phyloP scores from a whole-genome alignment of 2,888 invertebrate species.

The Saturnia pavonia region DNA sequence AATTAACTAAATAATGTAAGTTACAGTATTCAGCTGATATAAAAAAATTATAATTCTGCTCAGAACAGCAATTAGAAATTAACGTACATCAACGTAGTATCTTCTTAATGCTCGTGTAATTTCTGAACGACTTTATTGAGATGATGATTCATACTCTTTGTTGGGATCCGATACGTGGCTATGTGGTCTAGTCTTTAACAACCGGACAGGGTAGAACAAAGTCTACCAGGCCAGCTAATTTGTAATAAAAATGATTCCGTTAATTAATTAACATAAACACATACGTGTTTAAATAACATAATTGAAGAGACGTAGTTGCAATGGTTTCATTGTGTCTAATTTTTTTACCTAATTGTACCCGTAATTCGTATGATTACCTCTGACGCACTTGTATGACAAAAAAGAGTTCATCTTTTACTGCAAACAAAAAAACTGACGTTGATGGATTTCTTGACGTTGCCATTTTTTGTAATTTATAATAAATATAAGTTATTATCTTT shows the following conservation, averaged over 20 bases:
- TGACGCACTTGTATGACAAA: neutral
- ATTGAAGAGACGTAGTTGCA: neutral
- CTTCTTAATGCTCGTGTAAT: too few relatives aligned
- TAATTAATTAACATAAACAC: neutral
- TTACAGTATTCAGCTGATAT: neutral
- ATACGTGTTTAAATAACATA: neutral
- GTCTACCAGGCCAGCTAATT: too few relatives aligned
- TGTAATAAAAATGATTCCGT: neutral
- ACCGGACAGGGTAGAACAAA: too few relatives aligned
- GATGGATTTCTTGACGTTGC: neutral
- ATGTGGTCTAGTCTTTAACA: too few relatives aligned
- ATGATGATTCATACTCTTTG: too few relatives aligned
- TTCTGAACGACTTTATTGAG: too few relatives aligned
- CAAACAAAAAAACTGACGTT: neutral
- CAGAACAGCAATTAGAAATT: neutral
- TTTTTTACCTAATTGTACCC: neutral
- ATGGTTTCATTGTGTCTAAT: neutral
- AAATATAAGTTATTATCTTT: neutral
- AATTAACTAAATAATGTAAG: too few relatives aligned
- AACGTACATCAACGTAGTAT: constrained; percentile 26
- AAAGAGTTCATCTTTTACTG: neutral
- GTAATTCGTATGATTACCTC: neutral
- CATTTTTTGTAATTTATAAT: neutral
- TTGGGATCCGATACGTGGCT: too few relatives aligned
- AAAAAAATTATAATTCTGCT: neutral